Evolutionary conservation across 2,797 vertebrate species (phyloP).

Genomic region (Rhyacichthys aspro): DNA sequence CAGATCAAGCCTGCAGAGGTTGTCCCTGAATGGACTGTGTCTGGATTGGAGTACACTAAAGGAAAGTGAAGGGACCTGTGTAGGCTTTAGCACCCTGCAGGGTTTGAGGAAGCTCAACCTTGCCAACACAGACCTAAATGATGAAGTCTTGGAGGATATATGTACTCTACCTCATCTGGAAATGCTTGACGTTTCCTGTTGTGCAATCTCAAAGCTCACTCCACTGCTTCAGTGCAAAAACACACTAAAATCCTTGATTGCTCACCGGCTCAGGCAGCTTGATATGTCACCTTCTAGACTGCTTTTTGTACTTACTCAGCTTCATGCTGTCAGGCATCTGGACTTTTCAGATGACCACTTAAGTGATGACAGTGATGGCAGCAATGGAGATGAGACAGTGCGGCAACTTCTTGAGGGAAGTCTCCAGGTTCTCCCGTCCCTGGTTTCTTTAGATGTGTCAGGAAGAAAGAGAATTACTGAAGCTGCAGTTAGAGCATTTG

Average conservation of each 20-base stretch:
- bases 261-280: slow-evolving; percentile 88
- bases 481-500: slow-evolving; percentile 83
- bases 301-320: slow-evolving; percentile 81
- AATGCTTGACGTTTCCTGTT: slow-evolving; percentile 92
- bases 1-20: slow-evolving; percentile 86
- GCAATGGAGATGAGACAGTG: slow-evolving; percentile 70
- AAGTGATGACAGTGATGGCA: slow-evolving; percentile 72
- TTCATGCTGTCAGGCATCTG: slow-evolving; percentile 85
- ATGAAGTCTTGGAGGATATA: slow-evolving; percentile 87
- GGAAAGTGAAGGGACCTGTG: slow-evolving; percentile 76
- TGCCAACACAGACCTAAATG: slow-evolving; percentile 89
- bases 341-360: slow-evolving; percentile 95
- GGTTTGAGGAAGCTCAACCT: slow-evolving; percentile 87
- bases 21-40: slow-evolving; percentile 87
- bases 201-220: slow-evolving; percentile 87
- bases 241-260: slow-evolving; percentile 86
- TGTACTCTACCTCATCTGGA: slow-evolving; percentile 89
- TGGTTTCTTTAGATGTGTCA: slow-evolving; percentile 92
- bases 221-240: slow-evolving; percentile 86
- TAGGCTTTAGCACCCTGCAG: slow-evolving; percentile 85
- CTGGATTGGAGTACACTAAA: slow-evolving; percentile 79
- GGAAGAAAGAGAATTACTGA: slow-evolving; percentile 87
- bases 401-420: slow-evolving; percentile 86
- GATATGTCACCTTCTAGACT: slow-evolving; percentile 88
- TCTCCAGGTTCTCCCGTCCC: slow-evolving; percentile 84